A percentile compares a stretch with the other conserved stretches of the same genome.
phyloP scores from a whole-genome alignment of 1,140 invertebrate genomes.

The Lepidurus arcticus region DNA sequence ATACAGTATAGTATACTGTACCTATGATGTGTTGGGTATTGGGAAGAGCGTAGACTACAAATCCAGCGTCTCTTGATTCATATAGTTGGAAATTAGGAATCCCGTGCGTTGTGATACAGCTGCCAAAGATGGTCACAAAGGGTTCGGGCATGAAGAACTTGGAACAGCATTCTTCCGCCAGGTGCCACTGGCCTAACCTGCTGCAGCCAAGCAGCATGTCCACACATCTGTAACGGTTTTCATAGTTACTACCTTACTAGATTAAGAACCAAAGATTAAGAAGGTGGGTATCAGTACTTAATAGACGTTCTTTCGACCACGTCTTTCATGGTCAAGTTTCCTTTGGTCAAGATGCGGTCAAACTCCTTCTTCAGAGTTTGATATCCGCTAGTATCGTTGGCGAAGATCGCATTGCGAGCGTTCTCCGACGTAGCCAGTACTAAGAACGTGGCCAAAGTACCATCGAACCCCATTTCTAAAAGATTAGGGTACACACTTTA shows the following conservation, averaged over 20 bases:
- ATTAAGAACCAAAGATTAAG: neutral
- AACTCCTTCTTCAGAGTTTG: constrained; percentile 2
- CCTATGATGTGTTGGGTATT: neutral
- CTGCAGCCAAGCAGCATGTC: constrained; percentile 31
- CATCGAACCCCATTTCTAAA: constrained; percentile 28
- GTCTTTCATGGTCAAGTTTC: constrained; percentile 16
- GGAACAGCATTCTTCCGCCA: constrained; percentile 26
- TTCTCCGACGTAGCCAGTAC: constrained; percentile 19
- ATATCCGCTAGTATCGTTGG: neutral
- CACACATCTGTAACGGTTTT: constrained; percentile 15
- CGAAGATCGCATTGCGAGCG: neutral
- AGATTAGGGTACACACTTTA: neutral
- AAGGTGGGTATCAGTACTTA: neutral
- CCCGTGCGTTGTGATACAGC: neutral
- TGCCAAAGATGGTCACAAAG: constrained; percentile 2
- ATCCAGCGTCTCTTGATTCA: constrained; percentile 15
- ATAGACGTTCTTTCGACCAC: constrained; percentile 22
- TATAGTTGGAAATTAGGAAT: neutral
- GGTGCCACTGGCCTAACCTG: neutral
- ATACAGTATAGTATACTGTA: too few relatives aligned
- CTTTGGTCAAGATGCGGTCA: constrained; percentile 1
- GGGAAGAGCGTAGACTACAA: constrained; percentile 24
- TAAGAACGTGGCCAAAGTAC: constrained; percentile 29
- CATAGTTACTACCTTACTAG: too few relatives aligned
- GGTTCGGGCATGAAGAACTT: neutral